Percentiles rank a stretch among this genome's conserved stretches.
phyloP scores from a whole-genome alignment of 2,797 vertebrate genomes.

The Crenuchus spilurus region DNA sequence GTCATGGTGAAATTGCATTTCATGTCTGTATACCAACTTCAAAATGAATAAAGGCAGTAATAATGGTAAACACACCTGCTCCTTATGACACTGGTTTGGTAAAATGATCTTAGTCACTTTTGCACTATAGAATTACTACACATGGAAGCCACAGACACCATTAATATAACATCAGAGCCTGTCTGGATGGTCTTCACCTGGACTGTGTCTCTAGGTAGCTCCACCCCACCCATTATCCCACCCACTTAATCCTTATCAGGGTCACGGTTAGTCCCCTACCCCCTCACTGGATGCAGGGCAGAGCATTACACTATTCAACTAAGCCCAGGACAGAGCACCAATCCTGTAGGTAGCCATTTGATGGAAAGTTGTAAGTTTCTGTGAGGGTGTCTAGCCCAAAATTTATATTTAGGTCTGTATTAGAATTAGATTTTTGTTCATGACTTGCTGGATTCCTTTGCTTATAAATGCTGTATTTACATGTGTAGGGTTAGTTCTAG shows the following conservation, averaged over 20 bases:
- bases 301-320: no score
- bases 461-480: no score
- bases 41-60: background rate
- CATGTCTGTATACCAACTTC: background rate
- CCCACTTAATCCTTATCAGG: no score
- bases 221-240: no score
- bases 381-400: constrained; percentile 3
- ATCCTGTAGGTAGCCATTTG: background rate
- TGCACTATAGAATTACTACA: constrained; percentile 19
- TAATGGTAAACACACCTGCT: constrained; percentile 10
- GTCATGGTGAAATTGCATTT: background rate
- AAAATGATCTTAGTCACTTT: constrained; percentile 15
- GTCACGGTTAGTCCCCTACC: no score
- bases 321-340: no score
- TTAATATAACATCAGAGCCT: constrained; percentile 26
- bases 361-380: constrained; percentile 30
- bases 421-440: constrained; percentile 21
- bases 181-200: constrained; percentile 22
- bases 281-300: no score
- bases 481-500: no score
- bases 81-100: constrained; percentile 12
- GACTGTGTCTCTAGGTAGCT: background rate
- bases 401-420: constrained; percentile 32
- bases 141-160: background rate
- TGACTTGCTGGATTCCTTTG: background rate